Evolutionary conservation across 2,113 vertebrate species (phyloP).

Genomic region (Python bivittatus): DNA sequence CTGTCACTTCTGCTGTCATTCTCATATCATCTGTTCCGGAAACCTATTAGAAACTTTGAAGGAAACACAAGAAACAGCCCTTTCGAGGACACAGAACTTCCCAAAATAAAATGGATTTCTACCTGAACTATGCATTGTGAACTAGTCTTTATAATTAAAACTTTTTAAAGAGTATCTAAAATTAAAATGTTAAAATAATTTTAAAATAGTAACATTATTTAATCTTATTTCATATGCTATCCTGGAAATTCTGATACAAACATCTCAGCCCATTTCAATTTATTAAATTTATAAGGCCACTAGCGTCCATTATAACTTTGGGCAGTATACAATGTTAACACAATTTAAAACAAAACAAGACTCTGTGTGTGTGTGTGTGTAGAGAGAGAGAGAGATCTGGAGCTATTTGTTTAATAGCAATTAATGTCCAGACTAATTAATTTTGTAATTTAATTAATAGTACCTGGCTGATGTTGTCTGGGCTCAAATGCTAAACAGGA

Average conservation of each 20-base stretch:
- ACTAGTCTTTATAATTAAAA: constrained; percentile 16
- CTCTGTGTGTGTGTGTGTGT: no score
- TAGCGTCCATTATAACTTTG: neutral
- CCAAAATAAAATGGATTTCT: constrained; percentile 40
- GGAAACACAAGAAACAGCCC: constrained; percentile 37
- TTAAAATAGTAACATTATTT: neutral
- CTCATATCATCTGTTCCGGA: constrained; percentile 33
- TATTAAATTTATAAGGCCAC: neutral
- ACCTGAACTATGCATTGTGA: constrained; percentile 31
- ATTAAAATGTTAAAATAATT: constrained; percentile 3
- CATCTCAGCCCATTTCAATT: neutral
- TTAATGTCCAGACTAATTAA: neutral
- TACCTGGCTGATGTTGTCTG: neutral
- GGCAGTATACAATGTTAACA: neutral
- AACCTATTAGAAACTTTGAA: constrained; percentile 55
- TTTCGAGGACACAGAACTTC: constrained; percentile 32
- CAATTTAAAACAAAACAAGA: neutral
- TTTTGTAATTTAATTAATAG: neutral
- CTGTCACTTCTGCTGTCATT: constrained; percentile 67
- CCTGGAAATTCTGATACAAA: neutral
- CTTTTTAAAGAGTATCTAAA: neutral
- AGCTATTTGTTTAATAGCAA: neutral
- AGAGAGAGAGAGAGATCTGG: neutral
- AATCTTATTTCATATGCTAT: neutral
- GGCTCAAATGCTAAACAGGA: neutral